phyloP scores from a whole-genome alignment of 2,113 vertebrate genomes.

The Acanthisitta chloris region DNA sequence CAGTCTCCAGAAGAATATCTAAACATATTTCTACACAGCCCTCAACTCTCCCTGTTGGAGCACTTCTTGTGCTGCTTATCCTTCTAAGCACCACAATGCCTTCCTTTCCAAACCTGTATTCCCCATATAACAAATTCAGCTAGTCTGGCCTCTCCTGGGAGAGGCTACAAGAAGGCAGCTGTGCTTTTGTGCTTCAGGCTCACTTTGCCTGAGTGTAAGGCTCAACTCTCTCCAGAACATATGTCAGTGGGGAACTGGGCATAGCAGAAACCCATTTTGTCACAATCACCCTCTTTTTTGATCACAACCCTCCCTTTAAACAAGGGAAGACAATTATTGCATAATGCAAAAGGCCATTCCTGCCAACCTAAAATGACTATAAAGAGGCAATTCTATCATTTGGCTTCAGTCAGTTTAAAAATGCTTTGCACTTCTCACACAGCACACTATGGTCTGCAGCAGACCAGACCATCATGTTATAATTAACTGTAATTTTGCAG shows the following conservation, averaged over 20 bases:
- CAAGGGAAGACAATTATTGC: neutral
- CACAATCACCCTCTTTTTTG: neutral
- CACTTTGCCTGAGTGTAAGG: neutral
- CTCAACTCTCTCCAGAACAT: neutral
- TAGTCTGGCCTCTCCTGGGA: neutral
- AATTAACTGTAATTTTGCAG: neutral
- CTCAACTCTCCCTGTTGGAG: neutral
- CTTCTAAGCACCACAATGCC: neutral
- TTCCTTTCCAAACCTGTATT: neutral
- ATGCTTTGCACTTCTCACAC: neutral
- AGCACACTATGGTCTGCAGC: neutral
- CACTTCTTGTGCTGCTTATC: neutral
- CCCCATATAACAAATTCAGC: neutral
- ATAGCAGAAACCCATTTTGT: neutral
- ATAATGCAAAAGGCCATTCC: neutral
- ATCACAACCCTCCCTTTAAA: neutral
- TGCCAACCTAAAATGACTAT: neutral
- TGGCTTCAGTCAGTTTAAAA: neutral
- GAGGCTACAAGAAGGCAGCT: neutral
- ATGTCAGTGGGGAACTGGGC: rapidly evolving
- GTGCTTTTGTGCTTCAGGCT: neutral
- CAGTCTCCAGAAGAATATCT: neutral
- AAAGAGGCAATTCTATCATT: neutral
- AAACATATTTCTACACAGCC: neutral
- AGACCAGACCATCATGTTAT: neutral